Evolutionary conservation across 2,797 vertebrate genomes (phyloP).

Genomic region (Acridotheres tristis): DNA sequence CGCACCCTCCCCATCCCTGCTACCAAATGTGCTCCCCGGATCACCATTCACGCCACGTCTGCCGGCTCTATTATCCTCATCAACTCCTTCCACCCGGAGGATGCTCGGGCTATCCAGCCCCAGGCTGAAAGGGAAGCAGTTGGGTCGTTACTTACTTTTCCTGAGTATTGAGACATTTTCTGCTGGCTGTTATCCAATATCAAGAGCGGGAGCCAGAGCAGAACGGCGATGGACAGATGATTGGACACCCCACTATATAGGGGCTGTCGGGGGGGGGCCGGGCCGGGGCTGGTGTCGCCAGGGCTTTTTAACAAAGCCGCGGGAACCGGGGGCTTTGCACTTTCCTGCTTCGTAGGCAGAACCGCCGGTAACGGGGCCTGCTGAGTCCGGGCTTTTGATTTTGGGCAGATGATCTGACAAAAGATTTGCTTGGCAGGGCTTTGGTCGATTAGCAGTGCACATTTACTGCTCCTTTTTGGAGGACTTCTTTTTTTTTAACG

Average conservation of each 20-base stretch:
- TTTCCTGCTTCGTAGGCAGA: conserved; percentile 86
- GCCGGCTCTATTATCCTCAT: neutral
- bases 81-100: neutral
- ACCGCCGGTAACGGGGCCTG: conserved; percentile 77
- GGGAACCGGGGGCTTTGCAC: conserved; percentile 81
- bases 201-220: conserved; percentile 66
- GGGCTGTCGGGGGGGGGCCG: neutral
- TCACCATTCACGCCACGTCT: neutral
- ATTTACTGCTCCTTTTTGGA: conserved; percentile 46
- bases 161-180: conserved; percentile 90
- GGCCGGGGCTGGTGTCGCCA: neutral
- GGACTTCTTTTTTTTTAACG: neutral
- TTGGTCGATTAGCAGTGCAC: conserved; percentile 60
- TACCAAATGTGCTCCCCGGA: neutral
- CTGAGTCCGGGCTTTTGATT: conserved; percentile 81
- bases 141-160: conserved; percentile 85
- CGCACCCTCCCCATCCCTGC: neutral
- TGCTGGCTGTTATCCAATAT: conserved; percentile 67
- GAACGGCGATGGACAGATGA: conserved; percentile 52
- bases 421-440: conserved; percentile 83
- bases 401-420: conserved; percentile 72
- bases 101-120: neutral
- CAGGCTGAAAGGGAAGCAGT: neutral
- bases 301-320: conserved; percentile 73
- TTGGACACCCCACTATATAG: conserved; percentile 80